Evolutionary conservation across 1,140 invertebrate genomes (phyloP).

Genomic region (Chrysoperla carnea): DNA sequence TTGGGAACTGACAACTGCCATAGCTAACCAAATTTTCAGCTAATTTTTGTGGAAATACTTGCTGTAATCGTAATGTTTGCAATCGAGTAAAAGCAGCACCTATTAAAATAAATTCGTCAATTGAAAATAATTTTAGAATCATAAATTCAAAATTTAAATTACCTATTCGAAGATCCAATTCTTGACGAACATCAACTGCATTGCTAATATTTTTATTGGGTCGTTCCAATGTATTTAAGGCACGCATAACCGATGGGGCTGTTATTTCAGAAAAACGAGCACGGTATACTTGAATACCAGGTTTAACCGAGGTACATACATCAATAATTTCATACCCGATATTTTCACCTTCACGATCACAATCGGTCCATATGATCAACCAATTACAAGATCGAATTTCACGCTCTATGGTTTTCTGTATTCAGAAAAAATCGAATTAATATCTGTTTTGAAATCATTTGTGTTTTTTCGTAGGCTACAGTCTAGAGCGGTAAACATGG

Average conservation of each 20-base stretch:
- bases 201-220: constrained; percentile 77
- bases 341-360: constrained; percentile 99
- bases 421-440: constrained; percentile 9
- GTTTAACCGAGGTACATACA: constrained; percentile 70
- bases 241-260: constrained; percentile 51
- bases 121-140: not conserved
- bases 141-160: not conserved
- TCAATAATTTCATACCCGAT: constrained; percentile 97
- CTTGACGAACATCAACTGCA: constrained; percentile 88
- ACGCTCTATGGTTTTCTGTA: constrained; percentile 61
- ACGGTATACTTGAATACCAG: constrained; percentile 57
- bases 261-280: constrained; percentile 99
- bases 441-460: not conserved
- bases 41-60: constrained; percentile 63
- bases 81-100: constrained; percentile 97
- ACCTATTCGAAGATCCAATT: constrained; percentile 95
- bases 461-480: no score
- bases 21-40: constrained; percentile 81
- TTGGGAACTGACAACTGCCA: constrained; percentile 95
- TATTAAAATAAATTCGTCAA: constrained; percentile 16
- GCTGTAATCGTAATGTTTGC: constrained; percentile 81
- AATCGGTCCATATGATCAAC: constrained; percentile 99
- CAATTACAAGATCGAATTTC: constrained; percentile 60
- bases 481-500: no score
- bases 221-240: constrained; percentile 56